These are phyloP conservation scores for Sitta carolinensis DNA, from an alignment of 2,797 vertebrate species.

Conservation along the genomic window DNA sequence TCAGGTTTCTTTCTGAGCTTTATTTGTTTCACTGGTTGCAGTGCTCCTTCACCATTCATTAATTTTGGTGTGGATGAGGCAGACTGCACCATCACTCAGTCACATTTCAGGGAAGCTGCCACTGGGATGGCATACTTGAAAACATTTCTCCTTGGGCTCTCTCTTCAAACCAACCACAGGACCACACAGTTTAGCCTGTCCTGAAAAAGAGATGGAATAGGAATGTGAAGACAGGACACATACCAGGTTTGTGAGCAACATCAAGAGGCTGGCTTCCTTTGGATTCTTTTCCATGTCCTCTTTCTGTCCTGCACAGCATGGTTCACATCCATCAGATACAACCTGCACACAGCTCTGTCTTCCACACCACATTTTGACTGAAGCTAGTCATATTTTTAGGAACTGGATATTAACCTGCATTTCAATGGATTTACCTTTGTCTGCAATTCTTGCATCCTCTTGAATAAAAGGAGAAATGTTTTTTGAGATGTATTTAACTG, in stretches of 20 bases:
- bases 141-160: neutral
- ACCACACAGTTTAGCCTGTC: neutral
- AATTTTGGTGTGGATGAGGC: neutral
- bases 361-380: neutral
- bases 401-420: neutral
- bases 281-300: neutral
- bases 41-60: neutral
- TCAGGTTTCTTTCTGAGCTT: neutral
- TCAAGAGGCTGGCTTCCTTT: neutral
- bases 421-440: neutral
- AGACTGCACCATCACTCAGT: neutral
- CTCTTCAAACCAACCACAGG: neutral
- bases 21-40: neutral
- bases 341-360: neutral
- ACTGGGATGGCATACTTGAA: neutral
- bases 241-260: fast-evolving
- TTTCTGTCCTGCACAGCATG: neutral
- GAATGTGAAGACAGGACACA: neutral
- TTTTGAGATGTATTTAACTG: neutral
- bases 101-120: neutral
- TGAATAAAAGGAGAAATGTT: neutral
- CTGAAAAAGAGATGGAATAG: neutral
- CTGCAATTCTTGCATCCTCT: neutral
- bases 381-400: neutral
- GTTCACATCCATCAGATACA: neutral